Base-by-base conservation (phyloP, 2,113 vertebrate species). In the Pampusana beccarii region DNA sequence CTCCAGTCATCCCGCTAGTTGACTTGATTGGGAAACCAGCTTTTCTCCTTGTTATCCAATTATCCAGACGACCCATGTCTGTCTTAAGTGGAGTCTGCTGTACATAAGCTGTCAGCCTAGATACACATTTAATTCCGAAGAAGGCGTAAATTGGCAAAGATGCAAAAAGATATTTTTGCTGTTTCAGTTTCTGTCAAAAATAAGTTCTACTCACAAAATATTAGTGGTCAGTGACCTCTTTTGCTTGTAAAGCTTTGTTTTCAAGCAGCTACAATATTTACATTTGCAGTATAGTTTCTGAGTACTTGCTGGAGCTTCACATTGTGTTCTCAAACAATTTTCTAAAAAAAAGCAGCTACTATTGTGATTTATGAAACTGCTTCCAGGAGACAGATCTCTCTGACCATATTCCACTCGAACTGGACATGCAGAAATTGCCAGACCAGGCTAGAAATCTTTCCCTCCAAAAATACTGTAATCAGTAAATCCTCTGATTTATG, bases 101-200 rank as follows among this genome's bases (percentile, higher is more conserved):
- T 95, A 72, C 86, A 93, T 96, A 97, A 93, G 38, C 92, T 96
- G 93, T 96, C 96, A 95, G 81, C 92, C 92, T 54, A 24, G 71
- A 94, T 82, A 42, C 74, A 46, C 74, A 80, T 91, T 94, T 92
- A 33, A 86, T 91, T 94, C 94, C 93, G 80, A 91, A 81, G 74
- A 80, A 93, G 70, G 91, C 81, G 26, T 93, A 94, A 95, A 94
- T 86, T 96, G 95, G 94, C 94, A 77, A 90, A 90, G 90, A 95
- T 77, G 90, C 95, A 94, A 86, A 92, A 94, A 90, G 38, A 92
- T 93, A 85, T 1, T 85, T 95, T 92, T 95, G 78, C 95, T 61
- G 53, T 77, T 93, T 60, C 91, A 40, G 65, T 92, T 95, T 77
- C 84, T 94, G 84, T 92, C 73, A 85, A 65, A 56, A 48, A 33